Conservation (phyloP, 2,888 invertebrate species). For the Cheilosia vernalis region DNA sequence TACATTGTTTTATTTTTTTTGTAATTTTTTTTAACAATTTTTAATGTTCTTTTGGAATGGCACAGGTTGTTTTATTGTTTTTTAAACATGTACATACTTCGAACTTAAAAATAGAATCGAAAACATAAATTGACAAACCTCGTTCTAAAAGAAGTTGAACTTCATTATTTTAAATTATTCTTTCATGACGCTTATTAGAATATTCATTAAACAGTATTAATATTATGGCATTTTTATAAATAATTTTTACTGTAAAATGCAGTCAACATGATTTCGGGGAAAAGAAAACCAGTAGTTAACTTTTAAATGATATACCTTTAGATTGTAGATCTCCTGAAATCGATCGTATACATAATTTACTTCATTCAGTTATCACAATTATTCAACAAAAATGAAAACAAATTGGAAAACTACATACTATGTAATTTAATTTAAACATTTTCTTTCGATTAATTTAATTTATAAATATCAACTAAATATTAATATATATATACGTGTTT, state of each 20-base stretch:
- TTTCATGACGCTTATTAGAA: constrained; percentile 1
- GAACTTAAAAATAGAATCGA: not conserved
- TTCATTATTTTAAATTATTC: constrained; percentile 4
- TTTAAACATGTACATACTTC: constrained; percentile 34
- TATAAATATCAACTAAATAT: constrained; percentile 44
- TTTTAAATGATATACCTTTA: constrained; percentile 8
- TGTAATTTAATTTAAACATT: constrained; percentile 28
- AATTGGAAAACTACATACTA: constrained; percentile 11
- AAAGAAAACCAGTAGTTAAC: not conserved
- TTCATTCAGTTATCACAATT: constrained; percentile 68
- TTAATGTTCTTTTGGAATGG: constrained; percentile 52
- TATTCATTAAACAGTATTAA: constrained; percentile 15
- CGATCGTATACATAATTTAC: constrained; percentile 67
- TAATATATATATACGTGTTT: constrained; percentile 9
- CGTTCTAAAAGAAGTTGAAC: constrained; percentile 24
- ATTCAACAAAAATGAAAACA: constrained; percentile 29
- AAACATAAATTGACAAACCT: constrained; percentile 5
- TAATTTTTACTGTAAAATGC: not conserved
- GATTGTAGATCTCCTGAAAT: constrained; percentile 48
- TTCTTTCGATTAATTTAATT: constrained; percentile 41
- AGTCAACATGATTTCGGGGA: not conserved
- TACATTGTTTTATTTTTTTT: not conserved
- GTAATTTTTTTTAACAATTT: constrained; percentile 32
- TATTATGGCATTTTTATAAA: constrained; percentile 47
- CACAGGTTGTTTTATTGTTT: constrained; percentile 55